These are phyloP conservation scores for Monochamus saltuarius DNA, from an alignment of 1,140 invertebrate species.

Conservation along the genomic window DNA sequence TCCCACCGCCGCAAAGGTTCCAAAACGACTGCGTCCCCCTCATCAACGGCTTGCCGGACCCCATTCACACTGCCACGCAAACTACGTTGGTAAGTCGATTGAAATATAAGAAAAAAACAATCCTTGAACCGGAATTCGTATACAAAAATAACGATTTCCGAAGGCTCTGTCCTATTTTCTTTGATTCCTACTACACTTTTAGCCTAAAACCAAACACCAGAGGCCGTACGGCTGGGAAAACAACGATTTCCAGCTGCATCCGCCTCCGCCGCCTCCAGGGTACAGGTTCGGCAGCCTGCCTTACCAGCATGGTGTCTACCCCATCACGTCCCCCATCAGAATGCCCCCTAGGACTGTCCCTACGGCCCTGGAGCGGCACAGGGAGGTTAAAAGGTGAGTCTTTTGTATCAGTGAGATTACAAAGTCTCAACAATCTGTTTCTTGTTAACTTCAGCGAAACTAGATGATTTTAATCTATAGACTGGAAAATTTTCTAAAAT, in stretches of 20 bases:
- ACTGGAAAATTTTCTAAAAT: too few species aligned
- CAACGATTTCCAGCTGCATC: constrained; percentile 57
- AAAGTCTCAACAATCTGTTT: neutral
- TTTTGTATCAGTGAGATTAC: neutral
- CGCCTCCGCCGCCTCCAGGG: constrained; percentile 58
- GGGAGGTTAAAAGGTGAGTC: constrained; percentile 65
- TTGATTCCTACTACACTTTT: constrained; percentile 20
- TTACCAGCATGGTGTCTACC: constrained; percentile 51
- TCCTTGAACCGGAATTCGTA: neutral
- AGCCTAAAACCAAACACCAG: constrained; percentile 74
- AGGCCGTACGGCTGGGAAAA: constrained; percentile 73
- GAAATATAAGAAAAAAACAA: neutral
- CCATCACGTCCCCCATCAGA: constrained; percentile 55
- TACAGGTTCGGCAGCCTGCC: constrained; percentile 69
- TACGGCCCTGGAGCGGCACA: constrained; percentile 70
- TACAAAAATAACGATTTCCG: neutral
- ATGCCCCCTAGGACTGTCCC: constrained; percentile 68
- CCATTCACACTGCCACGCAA: constrained; percentile 59
- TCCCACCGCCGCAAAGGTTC: constrained; percentile 42
- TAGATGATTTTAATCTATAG: neutral
- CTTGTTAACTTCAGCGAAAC: neutral
- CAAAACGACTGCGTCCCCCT: constrained; percentile 36
- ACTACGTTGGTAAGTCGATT: constrained; percentile 68
- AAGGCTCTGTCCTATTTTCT: neutral
- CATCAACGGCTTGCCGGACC: constrained; percentile 39